Evolutionary conservation across 2,888 invertebrate genomes (phyloP).

Genomic region (Arenicola marina): DNA sequence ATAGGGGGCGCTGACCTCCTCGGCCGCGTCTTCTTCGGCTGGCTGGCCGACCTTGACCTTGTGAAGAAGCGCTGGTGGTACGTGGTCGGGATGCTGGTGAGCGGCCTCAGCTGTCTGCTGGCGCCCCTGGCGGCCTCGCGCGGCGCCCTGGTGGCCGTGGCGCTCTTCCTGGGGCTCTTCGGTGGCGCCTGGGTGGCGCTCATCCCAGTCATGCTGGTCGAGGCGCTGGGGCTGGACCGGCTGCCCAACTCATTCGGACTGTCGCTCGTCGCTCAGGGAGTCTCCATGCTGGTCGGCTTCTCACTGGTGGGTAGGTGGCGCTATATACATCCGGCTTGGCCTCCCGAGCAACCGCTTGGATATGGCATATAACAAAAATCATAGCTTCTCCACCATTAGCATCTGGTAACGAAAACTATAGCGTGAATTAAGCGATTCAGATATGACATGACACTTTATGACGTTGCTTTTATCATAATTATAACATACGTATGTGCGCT

Average conservation of each 20-base stretch:
- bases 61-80: constrained; percentile 12
- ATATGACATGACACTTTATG: too few species aligned
- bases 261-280: constrained; percentile 11
- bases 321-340: too few species aligned
- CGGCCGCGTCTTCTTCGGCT: constrained; percentile 73
- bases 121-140: not conserved
- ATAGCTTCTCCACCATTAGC: too few species aligned
- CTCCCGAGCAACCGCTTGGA: too few species aligned
- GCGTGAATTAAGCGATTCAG: too few species aligned
- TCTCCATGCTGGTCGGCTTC: constrained; percentile 5
- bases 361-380: too few species aligned
- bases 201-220: constrained; percentile 12
- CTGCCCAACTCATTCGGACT: constrained; percentile 15
- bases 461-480: too few species aligned
- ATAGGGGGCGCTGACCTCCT: constrained; percentile 75
- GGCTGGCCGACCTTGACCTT: constrained; percentile 22
- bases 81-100: not conserved
- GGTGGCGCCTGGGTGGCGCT: constrained; percentile 15
- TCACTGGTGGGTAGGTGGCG: not conserved
- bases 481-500: too few species aligned
- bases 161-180: constrained; percentile 7
- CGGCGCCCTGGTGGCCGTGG: not conserved
- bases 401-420: too few species aligned
- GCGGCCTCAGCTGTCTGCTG: constrained; percentile 2
- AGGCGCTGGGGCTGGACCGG: constrained; percentile 9